phyloP scores from a whole-genome alignment of 2,113 vertebrate species.

The Rhinoderma darwinii region DNA sequence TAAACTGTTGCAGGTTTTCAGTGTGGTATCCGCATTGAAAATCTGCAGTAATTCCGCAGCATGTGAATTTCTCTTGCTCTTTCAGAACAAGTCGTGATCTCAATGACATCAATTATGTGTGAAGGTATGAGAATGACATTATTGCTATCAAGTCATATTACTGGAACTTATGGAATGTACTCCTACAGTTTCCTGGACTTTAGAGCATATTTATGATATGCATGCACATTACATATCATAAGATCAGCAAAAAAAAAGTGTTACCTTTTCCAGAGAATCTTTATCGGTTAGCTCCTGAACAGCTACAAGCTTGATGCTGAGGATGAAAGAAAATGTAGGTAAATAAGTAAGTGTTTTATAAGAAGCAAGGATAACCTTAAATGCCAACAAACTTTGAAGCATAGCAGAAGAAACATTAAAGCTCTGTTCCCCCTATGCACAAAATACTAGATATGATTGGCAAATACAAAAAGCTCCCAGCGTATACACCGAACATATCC shows the following conservation, averaged over 20 bases:
- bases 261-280: conserved; percentile 95
- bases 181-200: background rate
- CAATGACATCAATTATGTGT: background rate
- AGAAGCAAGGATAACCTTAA: background rate
- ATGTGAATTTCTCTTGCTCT: background rate
- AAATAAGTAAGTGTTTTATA: conserved; percentile 10
- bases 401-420: no score
- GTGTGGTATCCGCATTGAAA: no score
- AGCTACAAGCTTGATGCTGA: conserved; percentile 93
- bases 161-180: background rate
- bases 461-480: no score
- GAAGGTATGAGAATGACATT: background rate
- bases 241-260: background rate
- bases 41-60: no score
- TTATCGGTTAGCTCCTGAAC: conserved; percentile 91
- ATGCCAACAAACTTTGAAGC: no score
- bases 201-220: background rate
- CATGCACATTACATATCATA: background rate
- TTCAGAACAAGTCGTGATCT: background rate
- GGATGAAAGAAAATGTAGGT: conserved; percentile 64
- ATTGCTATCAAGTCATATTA: background rate
- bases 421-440: no score
- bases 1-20: no score
- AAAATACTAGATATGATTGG: no score
- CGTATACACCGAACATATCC: no score